Percentiles rank a stretch among this genome's conserved stretches.
Conservation (phyloP, 64 coral and sea anemone genomes). For the Astreopora myriophthalma region DNA sequence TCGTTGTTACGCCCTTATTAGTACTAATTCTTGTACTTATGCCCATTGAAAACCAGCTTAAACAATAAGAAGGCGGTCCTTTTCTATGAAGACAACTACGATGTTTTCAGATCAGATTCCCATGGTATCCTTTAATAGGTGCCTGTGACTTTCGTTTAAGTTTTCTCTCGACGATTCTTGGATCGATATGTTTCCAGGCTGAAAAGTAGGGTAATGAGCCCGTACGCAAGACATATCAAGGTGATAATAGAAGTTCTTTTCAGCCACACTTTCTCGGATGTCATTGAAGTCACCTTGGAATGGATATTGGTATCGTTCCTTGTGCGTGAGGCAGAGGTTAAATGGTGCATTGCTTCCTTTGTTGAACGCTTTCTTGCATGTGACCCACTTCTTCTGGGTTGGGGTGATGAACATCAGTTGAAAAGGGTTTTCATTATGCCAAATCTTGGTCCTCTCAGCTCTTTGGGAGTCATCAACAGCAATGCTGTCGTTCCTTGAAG, state of each 20-base stretch:
- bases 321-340: background rate
- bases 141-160: background rate
- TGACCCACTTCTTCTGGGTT: background rate
- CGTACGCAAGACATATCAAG: background rate
- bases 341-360: background rate
- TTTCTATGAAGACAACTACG: background rate
- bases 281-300: background rate
- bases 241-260: background rate
- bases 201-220: background rate
- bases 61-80: background rate
- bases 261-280: background rate
- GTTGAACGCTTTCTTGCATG: background rate
- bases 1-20: background rate
- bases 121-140: background rate
- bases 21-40: background rate
- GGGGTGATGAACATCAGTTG: background rate
- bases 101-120: background rate
- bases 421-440: background rate
- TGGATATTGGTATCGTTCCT: background rate
- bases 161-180: background rate
- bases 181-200: background rate
- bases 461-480: background rate
- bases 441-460: background rate
- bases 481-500: background rate
- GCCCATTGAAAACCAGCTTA: background rate